A percentile compares a stretch with the other conserved stretches of the same genome.
phyloP scores from a whole-genome alignment of 2,113 vertebrate genomes.

The Ageneiosus marmoratus region DNA sequence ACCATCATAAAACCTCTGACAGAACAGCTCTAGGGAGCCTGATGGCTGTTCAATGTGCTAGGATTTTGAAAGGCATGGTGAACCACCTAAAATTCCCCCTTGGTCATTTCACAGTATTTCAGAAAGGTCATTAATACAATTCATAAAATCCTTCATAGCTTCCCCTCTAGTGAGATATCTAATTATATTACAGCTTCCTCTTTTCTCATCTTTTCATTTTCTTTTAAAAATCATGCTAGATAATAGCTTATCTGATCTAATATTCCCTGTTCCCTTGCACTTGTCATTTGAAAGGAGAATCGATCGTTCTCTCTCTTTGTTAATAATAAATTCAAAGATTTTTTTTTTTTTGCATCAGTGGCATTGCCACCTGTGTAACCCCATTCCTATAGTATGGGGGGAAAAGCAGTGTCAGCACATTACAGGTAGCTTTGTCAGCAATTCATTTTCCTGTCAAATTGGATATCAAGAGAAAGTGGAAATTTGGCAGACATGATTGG shows the following conservation, averaged over 20 bases:
- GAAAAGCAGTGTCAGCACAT: constrained; percentile 38
- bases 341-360: constrained; percentile 2
- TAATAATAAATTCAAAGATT: constrained; percentile 1
- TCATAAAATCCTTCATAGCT: constrained; percentile 50
- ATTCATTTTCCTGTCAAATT: constrained; percentile 7
- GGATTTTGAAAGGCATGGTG: constrained; percentile 19
- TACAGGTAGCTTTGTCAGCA: constrained; percentile 12
- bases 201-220: constrained; percentile 40
- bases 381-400: not conserved
- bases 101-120: constrained; percentile 50
- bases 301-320: not conserved
- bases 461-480: not conserved
- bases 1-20: constrained; percentile 43
- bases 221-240: constrained; percentile 44
- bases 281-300: constrained; percentile 18
- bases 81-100: constrained; percentile 46
- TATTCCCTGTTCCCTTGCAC: not conserved
- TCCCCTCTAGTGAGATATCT: constrained; percentile 46
- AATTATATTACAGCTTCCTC: constrained; percentile 58
- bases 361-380: not conserved
- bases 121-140: constrained; percentile 60
- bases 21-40: constrained; percentile 37
- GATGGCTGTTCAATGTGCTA: constrained; percentile 21
- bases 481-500: constrained; percentile 27
- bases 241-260: constrained; percentile 51